Base-by-base conservation (phyloP, 2,797 vertebrate genomes). In the Dendrocincla fuliginosa region DNA sequence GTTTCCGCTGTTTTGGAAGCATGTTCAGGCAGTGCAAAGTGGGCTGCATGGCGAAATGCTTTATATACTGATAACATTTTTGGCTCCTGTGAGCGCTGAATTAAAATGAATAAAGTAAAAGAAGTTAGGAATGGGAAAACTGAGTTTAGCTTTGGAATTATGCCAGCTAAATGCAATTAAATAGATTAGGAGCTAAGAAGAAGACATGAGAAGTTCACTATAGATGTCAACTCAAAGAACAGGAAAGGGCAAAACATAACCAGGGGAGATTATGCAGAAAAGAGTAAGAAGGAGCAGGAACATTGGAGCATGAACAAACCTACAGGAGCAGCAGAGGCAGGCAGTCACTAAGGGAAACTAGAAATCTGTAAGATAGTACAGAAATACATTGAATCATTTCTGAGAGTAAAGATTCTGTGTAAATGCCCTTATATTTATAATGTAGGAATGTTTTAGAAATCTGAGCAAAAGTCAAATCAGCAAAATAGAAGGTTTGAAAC, bases 111-210 rank as follows among this genome's bases (percentile, higher is more conserved):
- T 56, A 6, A 91, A 89, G 14, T 53, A 57, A 70, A 87, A 93
- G 18, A 46, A 80, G 10, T 61, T 84, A 68, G 42, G 46, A 90
- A 70, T 27, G 56, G 13, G 35, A 74, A 80, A 90, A 70, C 12
- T 16, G 81, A 94, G 57, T 78, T 94, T 68, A 89, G 30, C 32
- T 92, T 85, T 91, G 91, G 84, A 80, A 24, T 91, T 35, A 25
- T 49, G 89, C 84, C 94, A 75, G 44, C 35, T 81, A 80, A 94
- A 89, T 78, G 76, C 57, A 93, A 94, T 94, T 95, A 95, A 68
- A 84, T 73, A 84, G 83, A 93, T 94, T 91, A 79, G 25, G 18
- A 87, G 37, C 33, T 60, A 77, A 77, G 82, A 80, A 76, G 53
- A 87, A 25, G 50, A 46, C 25, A 39, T 50, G 39, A 44, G 37